Evolutionary conservation across 2,113 vertebrate species (phyloP).

Genomic region (Eubucco bourcierii): DNA sequence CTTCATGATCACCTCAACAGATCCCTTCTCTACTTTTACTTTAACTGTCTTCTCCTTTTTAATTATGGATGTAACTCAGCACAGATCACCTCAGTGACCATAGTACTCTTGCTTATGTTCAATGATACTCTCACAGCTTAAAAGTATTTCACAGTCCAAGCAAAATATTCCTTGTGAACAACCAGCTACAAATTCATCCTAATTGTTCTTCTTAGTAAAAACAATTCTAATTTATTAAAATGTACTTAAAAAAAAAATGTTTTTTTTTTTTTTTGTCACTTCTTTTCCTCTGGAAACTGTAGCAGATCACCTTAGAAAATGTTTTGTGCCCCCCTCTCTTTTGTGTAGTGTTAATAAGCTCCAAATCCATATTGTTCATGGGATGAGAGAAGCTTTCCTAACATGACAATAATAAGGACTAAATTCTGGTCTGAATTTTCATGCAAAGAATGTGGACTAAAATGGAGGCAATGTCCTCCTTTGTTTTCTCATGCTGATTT

Average conservation of each 20-base stretch:
- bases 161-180: not conserved
- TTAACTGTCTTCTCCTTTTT: not conserved
- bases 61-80: not conserved
- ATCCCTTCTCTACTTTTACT: not conserved
- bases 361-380: not conserved
- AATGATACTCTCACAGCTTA: not conserved
- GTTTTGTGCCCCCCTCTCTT: not conserved
- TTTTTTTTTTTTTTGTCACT: not conserved
- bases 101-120: not conserved
- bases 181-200: not conserved
- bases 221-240: not conserved
- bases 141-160: not conserved
- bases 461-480: conserved; percentile 25
- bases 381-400: not conserved
- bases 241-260: too few relatives aligned
- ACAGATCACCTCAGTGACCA: not conserved
- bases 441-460: conserved; percentile 5
- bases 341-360: not conserved
- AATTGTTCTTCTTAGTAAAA: not conserved
- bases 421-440: conserved; percentile 13
- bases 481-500: conserved; percentile 50
- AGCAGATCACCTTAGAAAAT: not conserved
- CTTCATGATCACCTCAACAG: not conserved
- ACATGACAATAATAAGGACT: not conserved
- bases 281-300: not conserved